A percentile compares a stretch with the other conserved stretches of the same genome.
These are phyloP conservation scores for Labia minor DNA, from an alignment of 2,888 invertebrate genomes.

Conservation along the genomic window DNA sequence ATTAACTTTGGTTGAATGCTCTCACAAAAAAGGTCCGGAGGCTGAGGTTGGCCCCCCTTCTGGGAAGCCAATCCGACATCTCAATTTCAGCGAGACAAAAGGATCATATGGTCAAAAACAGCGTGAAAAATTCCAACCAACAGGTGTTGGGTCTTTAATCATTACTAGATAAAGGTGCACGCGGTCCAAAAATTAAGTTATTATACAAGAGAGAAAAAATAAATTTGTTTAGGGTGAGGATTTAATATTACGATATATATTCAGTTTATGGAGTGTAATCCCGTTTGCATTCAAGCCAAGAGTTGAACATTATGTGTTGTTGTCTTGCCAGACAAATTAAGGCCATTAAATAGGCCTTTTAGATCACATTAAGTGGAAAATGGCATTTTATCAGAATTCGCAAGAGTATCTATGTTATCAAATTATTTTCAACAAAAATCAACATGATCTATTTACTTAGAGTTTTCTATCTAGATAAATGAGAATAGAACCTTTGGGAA, in stretches of 20 bases:
- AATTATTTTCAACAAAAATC: not conserved
- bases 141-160: constrained; percentile 1
- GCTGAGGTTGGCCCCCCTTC: not conserved
- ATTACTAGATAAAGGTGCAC: not conserved
- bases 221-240: not conserved
- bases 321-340: constrained; percentile 13
- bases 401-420: not conserved
- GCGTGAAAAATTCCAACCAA: constrained; percentile 13
- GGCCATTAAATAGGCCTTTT: constrained; percentile 2
- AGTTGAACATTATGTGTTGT: constrained; percentile 7
- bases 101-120: constrained; percentile 13
- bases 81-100: not conserved
- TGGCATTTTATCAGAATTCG: not conserved
- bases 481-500: too few relatives aligned
- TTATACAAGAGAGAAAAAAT: not conserved
- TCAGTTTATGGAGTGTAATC: not conserved
- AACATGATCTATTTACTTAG: too few relatives aligned
- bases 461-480: too few relatives aligned
- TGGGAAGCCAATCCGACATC: not conserved
- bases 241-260: not conserved
- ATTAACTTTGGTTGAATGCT: not conserved
- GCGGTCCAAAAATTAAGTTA: not conserved
- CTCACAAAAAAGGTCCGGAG: not conserved
- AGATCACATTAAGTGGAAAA: constrained; percentile 1
- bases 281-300: constrained; percentile 6